Percentiles rank a stretch among this genome's conserved stretches.
These are phyloP conservation scores for Drosophila lacicola DNA, from an alignment of 2,888 invertebrate genomes.

Conservation along the genomic window DNA sequence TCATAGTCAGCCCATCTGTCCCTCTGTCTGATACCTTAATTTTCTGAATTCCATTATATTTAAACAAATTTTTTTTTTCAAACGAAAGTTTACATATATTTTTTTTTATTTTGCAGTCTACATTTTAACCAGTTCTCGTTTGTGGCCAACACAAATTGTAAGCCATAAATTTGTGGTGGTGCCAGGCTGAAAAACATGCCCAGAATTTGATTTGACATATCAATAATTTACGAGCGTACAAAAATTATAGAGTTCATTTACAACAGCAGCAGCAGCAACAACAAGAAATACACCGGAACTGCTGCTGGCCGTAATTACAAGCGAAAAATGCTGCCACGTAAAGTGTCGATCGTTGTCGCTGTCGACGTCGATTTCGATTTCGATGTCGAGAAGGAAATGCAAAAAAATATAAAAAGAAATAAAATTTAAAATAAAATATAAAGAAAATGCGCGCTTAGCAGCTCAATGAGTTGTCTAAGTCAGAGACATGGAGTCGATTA, in stretches of 20 bases:
- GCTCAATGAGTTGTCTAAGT: slow-evolving; percentile 71
- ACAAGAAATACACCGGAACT: slow-evolving; percentile 64
- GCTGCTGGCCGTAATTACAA: slow-evolving; percentile 72
- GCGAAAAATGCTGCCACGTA: slow-evolving; percentile 47
- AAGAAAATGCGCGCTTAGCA: slow-evolving; percentile 9
- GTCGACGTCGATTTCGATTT: slow-evolving; percentile 28
- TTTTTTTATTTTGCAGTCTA: not conserved
- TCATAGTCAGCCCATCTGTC: too few relatives aligned
- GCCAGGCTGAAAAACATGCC: slow-evolving; percentile 49
- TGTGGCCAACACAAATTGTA: slow-evolving; percentile 42
- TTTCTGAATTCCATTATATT: not conserved
- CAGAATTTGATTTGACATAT: slow-evolving; percentile 77
- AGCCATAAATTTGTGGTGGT: slow-evolving; percentile 59
- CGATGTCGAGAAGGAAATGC: slow-evolving; percentile 23
- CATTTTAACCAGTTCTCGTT: slow-evolving; percentile 26
- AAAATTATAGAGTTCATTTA: slow-evolving; percentile 63
- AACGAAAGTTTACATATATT: not conserved
- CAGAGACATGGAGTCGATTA: slow-evolving; percentile 71
- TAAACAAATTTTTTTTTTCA: not conserved
- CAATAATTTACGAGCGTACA: slow-evolving; percentile 72
- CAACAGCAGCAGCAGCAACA: slow-evolving; percentile 16
- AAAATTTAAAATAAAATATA: not conserved
- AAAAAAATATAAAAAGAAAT: slow-evolving; percentile 1
- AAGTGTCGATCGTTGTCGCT: slow-evolving; percentile 68
- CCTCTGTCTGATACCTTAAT: too few relatives aligned